Evolutionary conservation across 2,113 vertebrate genomes (phyloP).

Genomic region (Labeo catla): DNA sequence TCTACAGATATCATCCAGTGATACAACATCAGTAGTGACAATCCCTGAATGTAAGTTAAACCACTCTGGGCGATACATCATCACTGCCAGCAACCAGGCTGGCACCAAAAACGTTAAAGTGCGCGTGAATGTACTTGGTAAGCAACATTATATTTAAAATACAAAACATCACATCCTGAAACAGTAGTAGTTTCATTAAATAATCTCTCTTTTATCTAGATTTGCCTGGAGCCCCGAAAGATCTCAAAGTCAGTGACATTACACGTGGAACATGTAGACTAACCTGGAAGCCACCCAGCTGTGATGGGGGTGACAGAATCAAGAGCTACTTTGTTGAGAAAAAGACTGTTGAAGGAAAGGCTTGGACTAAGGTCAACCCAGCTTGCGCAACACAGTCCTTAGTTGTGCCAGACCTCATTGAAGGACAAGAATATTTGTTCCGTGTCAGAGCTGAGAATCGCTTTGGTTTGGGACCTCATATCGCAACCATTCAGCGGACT

Average conservation of each 20-base stretch:
- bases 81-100: conserved; percentile 92
- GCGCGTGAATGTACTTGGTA: conserved; percentile 93
- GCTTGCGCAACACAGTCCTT: conserved; percentile 87
- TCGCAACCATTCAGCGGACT: conserved; percentile 81
- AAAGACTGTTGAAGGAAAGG: conserved; percentile 90
- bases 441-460: conserved; percentile 92
- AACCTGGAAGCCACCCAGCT: conserved; percentile 92
- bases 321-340: conserved; percentile 96
- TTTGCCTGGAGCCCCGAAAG: conserved; percentile 89
- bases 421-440: conserved; percentile 93
- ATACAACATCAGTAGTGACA: conserved; percentile 81
- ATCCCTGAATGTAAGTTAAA: conserved; percentile 86
- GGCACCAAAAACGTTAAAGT: conserved; percentile 90
- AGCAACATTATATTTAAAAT: conserved; percentile 12
- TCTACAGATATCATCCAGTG: conserved; percentile 83
- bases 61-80: conserved; percentile 90
- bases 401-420: conserved; percentile 88
- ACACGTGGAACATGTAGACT: conserved; percentile 92
- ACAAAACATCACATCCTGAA: neutral
- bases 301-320: conserved; percentile 93
- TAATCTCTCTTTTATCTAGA: conserved; percentile 72
- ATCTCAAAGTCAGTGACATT: conserved; percentile 93
- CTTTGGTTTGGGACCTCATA: conserved; percentile 86
- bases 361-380: conserved; percentile 95
- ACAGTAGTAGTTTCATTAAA: neutral